Conservation (phyloP, 2,113 vertebrate genomes). For the Ondatra zibethicus region DNA sequence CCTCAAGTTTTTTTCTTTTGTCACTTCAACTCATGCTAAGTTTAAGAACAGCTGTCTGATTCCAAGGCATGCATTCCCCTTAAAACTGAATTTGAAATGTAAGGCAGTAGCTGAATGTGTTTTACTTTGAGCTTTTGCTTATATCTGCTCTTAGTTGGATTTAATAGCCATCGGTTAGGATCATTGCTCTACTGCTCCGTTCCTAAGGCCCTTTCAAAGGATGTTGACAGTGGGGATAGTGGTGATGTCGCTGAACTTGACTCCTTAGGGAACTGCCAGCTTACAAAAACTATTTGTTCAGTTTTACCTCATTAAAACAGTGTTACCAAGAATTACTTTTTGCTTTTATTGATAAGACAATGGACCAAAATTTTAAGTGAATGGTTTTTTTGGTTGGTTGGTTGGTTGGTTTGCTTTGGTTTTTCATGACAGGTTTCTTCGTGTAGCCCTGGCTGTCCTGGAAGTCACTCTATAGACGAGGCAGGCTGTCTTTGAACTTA, state of each 20-base stretch:
- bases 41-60: conserved; percentile 19
- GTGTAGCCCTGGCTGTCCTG: not conserved
- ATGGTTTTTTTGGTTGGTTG: not conserved
- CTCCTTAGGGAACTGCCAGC: not conserved
- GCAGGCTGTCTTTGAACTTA: not conserved
- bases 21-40: conserved; percentile 2
- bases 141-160: conserved; percentile 16
- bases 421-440: not conserved
- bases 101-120: not conserved
- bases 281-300: conserved; percentile 16
- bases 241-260: conserved; percentile 51
- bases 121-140: conserved; percentile 47
- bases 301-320: conserved; percentile 43
- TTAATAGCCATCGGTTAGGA: conserved; percentile 5
- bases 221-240: not conserved
- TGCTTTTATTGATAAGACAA: conserved; percentile 23
- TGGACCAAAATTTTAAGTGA: not conserved
- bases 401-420: not conserved
- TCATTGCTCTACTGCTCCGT: not conserved
- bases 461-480: not conserved
- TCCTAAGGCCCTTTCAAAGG: conserved; percentile 49
- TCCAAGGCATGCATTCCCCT: conserved; percentile 30
- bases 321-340: conserved; percentile 14
- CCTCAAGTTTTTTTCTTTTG: conserved; percentile 23
- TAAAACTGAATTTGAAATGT: conserved; percentile 23